Conservation (phyloP, 2,888 invertebrate species). For the Xiphydria camelus region DNA sequence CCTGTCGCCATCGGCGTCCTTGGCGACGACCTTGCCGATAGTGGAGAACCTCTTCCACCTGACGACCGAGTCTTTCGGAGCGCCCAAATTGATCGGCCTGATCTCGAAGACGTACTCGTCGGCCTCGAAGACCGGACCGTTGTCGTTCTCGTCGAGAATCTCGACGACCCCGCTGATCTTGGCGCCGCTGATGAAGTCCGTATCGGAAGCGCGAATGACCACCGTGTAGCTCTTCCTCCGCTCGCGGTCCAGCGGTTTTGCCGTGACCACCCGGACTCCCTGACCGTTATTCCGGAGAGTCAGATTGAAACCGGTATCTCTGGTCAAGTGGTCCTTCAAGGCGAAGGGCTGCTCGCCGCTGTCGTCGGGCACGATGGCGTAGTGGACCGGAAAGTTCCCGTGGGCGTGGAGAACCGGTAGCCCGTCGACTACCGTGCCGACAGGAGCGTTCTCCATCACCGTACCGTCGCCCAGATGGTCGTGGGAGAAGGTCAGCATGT, state of each 20-base stretch:
- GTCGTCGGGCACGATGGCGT: conserved; percentile 75
- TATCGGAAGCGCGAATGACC: conserved; percentile 79
- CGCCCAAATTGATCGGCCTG: conserved; percentile 40
- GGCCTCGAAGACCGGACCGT: conserved; percentile 82
- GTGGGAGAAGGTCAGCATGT: conserved; percentile 77
- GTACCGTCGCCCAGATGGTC: conserved; percentile 69
- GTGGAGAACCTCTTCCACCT: conserved; percentile 79
- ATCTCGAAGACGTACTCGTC: conserved; percentile 78
- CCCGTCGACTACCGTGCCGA: conserved; percentile 72
- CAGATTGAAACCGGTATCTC: conserved; percentile 57
- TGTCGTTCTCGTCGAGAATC: conserved; percentile 89
- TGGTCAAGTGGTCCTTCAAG: conserved; percentile 65
- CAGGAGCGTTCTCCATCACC: conserved; percentile 76
- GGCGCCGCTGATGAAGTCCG: conserved; percentile 79
- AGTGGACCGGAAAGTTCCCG: conserved; percentile 72
- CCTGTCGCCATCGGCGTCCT: conserved; percentile 88
- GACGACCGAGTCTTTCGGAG: conserved; percentile 62
- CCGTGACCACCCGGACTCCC: conserved; percentile 76
- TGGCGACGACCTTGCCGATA: conserved; percentile 83
- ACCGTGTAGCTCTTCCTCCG: conserved; percentile 71
- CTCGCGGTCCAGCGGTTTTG: conserved; percentile 79
- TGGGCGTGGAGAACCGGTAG: conserved; percentile 75
- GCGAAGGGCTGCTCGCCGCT: conserved; percentile 67
- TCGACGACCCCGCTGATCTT: conserved; percentile 73
- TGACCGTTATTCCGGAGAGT: conserved; percentile 46